Base-by-base conservation (phyloP, 2,888 invertebrate species). In the Yponomeuta cagnagella region DNA sequence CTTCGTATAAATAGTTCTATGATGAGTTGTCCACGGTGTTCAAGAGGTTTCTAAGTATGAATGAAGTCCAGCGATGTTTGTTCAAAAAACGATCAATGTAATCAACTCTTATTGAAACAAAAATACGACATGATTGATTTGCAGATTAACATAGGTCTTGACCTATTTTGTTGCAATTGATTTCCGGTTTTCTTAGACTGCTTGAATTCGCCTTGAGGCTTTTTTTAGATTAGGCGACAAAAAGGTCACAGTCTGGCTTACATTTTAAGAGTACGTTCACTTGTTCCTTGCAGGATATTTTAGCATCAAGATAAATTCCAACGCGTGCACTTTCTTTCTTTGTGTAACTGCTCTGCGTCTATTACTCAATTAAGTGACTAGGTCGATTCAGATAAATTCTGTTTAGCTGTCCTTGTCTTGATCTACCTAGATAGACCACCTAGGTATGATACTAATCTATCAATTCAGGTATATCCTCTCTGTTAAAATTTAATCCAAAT, bases 371-470 rank as follows among this genome's bases (percentile, higher is more conserved):
- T 58, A 58, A 12, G 2, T 15, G 15, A 15, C 12, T 58, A 58
- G 43, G 43, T 43, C 43, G 43, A 43, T 6, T 43, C 43, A 43
- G 37, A 15, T 48, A 63, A 71, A 73, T 69, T 72, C 48, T 64
- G 64, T 70, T 72, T 73, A 63, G 72, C 65, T 71, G 72, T 65
- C 73, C 73, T 73, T 73, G 73, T 52, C 70, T 48, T 33, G 58
- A 33, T 58, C 67, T 52, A 23, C 23, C 48, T 71, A 68, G n/a
- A n/a, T n/a, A n/a, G n/a, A n/a, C n/a, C 23, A 67, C 43, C 67
- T 48, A 67, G 43, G 2, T 30, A 23, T 43, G 37, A 1, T 15
- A 33, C 9, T 12, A 66, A 33, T 33, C 31, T 64, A 10, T 58
- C 15, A 58, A 12, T 12, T 58, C 5, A 58, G 15, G 52, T 58